These are phyloP conservation scores for Tragulus kanchil DNA, from an alignment of 2,113 vertebrate species.

Conservation along the genomic window DNA sequence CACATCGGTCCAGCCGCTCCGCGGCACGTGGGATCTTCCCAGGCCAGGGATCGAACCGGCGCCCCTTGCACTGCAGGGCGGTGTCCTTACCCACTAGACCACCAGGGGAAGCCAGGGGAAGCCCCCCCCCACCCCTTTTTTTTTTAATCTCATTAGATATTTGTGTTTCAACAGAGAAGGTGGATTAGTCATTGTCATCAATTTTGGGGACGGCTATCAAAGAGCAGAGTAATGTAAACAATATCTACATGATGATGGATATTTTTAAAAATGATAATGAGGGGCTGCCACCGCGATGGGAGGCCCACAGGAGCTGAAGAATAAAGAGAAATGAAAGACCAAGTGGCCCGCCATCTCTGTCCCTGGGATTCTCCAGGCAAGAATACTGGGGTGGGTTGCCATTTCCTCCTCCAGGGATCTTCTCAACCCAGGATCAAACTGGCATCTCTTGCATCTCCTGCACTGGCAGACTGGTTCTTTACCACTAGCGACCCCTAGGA, in stretches of 20 bases:
- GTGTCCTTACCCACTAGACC: no score
- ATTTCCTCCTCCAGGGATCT: background rate
- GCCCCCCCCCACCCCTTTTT: no score
- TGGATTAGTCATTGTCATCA: background rate
- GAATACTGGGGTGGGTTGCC: background rate
- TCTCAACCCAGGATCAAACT: background rate
- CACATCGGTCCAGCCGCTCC: no score
- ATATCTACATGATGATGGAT: constrained; percentile 49
- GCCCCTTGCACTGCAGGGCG: no score
- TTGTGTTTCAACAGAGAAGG: background rate
- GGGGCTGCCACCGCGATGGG: no score
- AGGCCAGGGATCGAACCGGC: no score
- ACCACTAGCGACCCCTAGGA: background rate
- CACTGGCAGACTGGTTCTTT: background rate
- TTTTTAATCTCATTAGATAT: background rate
- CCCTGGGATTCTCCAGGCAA: background rate
- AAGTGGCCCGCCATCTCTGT: background rate
- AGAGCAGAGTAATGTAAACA: constrained; percentile 59
- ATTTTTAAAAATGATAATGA: constrained; percentile 76
- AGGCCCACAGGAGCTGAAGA: no score
- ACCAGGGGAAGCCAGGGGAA: no score
- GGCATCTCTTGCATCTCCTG: background rate
- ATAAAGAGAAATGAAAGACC: no score
- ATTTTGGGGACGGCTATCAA: constrained; percentile 60
- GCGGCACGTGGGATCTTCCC: no score